Conservation (phyloP, 2,113 vertebrate species). For the Polypterus senegalus region DNA sequence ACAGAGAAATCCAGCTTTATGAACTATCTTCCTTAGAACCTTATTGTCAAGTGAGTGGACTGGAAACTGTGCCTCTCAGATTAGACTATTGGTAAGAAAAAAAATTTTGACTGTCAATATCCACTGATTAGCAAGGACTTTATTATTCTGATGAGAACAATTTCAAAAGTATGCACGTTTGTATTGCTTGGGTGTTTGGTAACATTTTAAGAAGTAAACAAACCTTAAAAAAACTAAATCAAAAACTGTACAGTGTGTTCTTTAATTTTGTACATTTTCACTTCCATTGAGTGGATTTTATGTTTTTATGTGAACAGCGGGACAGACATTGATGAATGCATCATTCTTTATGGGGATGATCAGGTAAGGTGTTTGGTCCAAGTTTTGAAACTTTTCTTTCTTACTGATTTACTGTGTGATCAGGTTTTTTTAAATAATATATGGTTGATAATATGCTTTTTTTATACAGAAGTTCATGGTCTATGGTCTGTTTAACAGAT, state of each 20-base stretch:
- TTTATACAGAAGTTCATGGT: no score
- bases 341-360: constrained; percentile 55
- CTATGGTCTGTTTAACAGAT: no score
- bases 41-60: constrained; percentile 49
- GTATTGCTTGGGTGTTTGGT: no score
- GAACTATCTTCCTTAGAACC: constrained; percentile 57
- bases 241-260: constrained; percentile 6
- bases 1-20: constrained; percentile 56
- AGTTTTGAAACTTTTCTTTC: no score
- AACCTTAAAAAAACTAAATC: constrained; percentile 21
- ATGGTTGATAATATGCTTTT: no score
- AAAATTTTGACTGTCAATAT: not conserved
- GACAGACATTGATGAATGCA: constrained; percentile 47
- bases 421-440: no score
- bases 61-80: constrained; percentile 52
- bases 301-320: constrained; percentile 32
- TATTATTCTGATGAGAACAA: not conserved
- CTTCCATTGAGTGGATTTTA: constrained; percentile 2
- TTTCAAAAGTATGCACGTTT: no score
- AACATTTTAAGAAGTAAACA: not conserved
- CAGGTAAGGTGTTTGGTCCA: constrained; percentile 36
- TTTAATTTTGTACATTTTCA: not conserved
- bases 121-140: no score
- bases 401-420: no score
- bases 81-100: constrained; percentile 50